Evolutionary conservation across 2,113 vertebrate species (phyloP), one percentile per base, ranked within the genome.

Genomic region (Oenanthe melanoleuca): DNA sequence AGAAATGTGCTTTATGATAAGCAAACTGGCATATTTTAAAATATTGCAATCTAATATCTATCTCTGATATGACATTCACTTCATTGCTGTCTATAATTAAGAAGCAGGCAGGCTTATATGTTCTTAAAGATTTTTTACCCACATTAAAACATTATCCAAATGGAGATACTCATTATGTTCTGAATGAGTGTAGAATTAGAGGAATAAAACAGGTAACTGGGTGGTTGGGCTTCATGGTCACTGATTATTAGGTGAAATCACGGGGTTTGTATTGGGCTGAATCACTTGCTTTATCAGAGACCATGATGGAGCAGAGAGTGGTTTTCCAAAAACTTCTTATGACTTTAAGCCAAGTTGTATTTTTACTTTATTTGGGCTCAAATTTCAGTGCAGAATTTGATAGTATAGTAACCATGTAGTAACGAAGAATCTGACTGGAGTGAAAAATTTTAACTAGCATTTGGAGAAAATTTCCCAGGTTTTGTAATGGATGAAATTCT

Each of bases 281-380:
- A 63, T 12, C 9, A 14, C 16, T 45, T 57, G 20, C 10, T 10
- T 57, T 67, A 6, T 14, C 28, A 53, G 44, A 83, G 3, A 49
- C 3, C 0, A 3, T 60, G 44, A 86, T 0, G 1, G 11, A 44
- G 3, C 17, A 16, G 10, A 6, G 14, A 37, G 5, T 7, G 28
- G 8, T 42, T 72, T 21, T 53, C 22, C 26, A 12, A 67, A 73
- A 47, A 23, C 1, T 13, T 53, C 2, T 52, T 65, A 42, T 13
- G 10, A 56, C 5, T 67, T 75, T 34, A 44, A 24, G 12, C 40
- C 57, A 66, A 47, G 4, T 4, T 57, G 6, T 44, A 29, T 45
- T 49, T 71, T 59, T 80, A 15, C 24, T 89, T 33, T 56, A 3
- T 50, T 74, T 70, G 25, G 2, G 3, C 34, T 63, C 23, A 38